Conservation (phyloP, 1,140 invertebrate species). For the Ectropis grisescens region DNA sequence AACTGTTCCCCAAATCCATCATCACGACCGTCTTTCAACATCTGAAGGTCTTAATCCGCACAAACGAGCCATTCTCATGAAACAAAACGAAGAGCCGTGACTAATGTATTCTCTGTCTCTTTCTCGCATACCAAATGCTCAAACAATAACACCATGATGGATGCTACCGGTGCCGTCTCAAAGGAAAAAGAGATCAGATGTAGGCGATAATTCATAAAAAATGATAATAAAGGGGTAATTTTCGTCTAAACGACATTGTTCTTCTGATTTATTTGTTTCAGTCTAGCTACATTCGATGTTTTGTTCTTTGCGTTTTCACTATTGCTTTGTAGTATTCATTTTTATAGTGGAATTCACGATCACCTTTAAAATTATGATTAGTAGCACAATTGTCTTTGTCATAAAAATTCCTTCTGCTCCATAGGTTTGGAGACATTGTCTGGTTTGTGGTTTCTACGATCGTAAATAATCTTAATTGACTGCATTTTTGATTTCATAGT, state of each 20-base stretch:
- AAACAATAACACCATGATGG: conserved; percentile 37
- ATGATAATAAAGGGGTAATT: conserved; percentile 31
- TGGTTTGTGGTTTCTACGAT: no score
- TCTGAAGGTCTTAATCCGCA: conserved; percentile 19
- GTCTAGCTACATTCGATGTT: no score
- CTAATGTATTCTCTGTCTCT: conserved; percentile 16
- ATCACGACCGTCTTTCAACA: conserved; percentile 7
- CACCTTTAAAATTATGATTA: no score
- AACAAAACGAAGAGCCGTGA: conserved; percentile 42
- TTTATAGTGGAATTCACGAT: no score
- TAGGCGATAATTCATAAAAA: conserved; percentile 46
- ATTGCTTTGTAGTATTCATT: no score
- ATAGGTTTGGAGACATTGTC: no score
- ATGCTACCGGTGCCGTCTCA: conserved; percentile 29
- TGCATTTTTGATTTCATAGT: no score
- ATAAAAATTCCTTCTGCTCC: no score
- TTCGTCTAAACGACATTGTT: conserved; percentile 27
- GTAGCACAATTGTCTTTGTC: no score
- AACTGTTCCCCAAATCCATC: conserved; percentile 1
- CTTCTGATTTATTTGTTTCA: conserved; percentile 19
- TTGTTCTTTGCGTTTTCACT: no score
- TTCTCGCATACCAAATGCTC: no score
- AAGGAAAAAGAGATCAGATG: conserved; percentile 33
- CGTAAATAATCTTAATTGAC: no score
- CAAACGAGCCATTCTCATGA: conserved; percentile 24